Evolutionary conservation across 2,113 vertebrate species (phyloP), one percentile per base, ranked within the genome.

Genomic region (Tetrax tetrax): DNA sequence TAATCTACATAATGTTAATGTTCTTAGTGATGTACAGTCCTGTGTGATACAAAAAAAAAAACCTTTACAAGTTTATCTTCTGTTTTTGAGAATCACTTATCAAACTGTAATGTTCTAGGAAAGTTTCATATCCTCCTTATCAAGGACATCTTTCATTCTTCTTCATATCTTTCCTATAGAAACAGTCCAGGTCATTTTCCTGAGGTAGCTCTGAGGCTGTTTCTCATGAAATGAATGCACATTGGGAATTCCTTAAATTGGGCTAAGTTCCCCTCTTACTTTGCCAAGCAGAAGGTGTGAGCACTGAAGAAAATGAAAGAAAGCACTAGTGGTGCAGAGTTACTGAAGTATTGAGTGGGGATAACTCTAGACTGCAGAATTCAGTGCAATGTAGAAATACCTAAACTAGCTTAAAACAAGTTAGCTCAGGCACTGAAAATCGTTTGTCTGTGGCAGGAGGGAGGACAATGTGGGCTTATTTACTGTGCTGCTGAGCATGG

Each of bases 391-490:
- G 31, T 54, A 38, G 59, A 71, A 66, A 71, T 51, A 31, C 14
- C 18, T 68, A 14, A 74, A 89, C 12, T 12, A 35, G 25, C 37
- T 14, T 43, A 23, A 71, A 87, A 59, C 20, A 56, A 87, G 12
- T 59, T 84, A 66, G 19, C 20, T 75, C 28, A 43, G 65, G 38
- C 33, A 33, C 14, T 64, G 43, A 28, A n/a, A 56, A 60, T 33
- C 7, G 6, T n/a, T 74, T 63, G 17, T 53, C 41, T 66, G 43
- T 56, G 57, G 20, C 38, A 84, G 61, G 23, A 84, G 7, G 31
- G 24, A 54, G 43, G 19, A 78, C 3, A 53, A 28, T 0, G 0
- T 18, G 21, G 29, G 29, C 14, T 87, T 4, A n/a, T 45, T 47
- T 38, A 60, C 19, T 56, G 21, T 31, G 33, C 33, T 70, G 14